Conservation (phyloP, 2,113 vertebrate genomes). For the Charadrius vociferus region DNA sequence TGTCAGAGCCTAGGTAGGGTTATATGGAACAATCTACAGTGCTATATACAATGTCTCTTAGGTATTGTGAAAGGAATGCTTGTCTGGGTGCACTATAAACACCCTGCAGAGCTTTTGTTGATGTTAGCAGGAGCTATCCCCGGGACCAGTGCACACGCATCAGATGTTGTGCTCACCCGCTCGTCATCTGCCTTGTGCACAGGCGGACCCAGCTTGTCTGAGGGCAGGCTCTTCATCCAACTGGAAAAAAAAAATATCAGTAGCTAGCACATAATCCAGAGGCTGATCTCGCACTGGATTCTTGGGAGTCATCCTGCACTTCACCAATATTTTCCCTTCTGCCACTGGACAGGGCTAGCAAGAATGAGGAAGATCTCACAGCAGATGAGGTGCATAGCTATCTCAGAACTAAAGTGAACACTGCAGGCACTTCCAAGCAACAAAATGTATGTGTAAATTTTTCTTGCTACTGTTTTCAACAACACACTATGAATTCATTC, state of each 20-base stretch:
- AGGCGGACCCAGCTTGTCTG: background rate
- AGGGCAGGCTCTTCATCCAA: background rate
- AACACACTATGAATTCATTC: background rate
- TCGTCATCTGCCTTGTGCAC: background rate
- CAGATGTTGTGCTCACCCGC: accelerated
- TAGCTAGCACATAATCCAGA: background rate
- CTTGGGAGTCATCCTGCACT: background rate
- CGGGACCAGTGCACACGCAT: accelerated
- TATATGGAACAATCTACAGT: background rate
- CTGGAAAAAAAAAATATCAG: background rate
- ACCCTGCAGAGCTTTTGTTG: background rate
- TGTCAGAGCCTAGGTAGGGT: background rate
- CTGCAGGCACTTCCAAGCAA: background rate
- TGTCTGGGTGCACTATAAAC: conserved; percentile 5
- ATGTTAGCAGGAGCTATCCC: background rate
- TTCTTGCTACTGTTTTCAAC: background rate
- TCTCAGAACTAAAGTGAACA: background rate
- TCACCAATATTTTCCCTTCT: background rate
- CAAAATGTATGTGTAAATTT: background rate
- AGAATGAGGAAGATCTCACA: background rate
- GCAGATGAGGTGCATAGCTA: background rate
- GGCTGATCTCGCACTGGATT: background rate
- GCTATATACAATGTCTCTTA: background rate
- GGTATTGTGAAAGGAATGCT: background rate
- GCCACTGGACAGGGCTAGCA: background rate